Evolutionary conservation across 2,888 invertebrate genomes (phyloP), one percentile per base, ranked within the genome.

Genomic region (Eupithecia subumbrata): DNA sequence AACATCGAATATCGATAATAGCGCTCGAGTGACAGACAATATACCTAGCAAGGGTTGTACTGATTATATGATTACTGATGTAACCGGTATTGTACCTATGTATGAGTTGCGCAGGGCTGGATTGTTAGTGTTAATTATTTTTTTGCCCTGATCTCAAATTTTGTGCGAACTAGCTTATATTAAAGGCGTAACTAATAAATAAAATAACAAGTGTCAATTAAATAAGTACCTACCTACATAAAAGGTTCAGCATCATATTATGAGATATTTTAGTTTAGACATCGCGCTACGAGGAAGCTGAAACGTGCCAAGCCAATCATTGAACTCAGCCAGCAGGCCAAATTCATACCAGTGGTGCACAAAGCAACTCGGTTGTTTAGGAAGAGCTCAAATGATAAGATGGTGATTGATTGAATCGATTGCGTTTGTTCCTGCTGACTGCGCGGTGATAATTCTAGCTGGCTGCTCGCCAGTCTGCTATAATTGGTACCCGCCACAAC

Each of bases 391-490:
- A 56, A 75, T 79, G 76, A 79, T 83, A 79, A 80, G 79, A 79
- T 83, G 86, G 81, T 91, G 91, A 93, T 92, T 89, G 91, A 92
- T 92, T 79, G 84, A 82, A 85, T 89, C 88, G 89, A 91, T 91
- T 89, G 87, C 85, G 86, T 85, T 68, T 87, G 91, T 91, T 91
- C 88, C 91, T 90, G 88, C 88, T 90, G 86, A 90, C 86, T 88
- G 88, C 88, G 87, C 88, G 87, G 84, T 84, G 86, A 84, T 84
- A 84, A 84, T 93, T 94, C 92, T 90, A 84, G 85, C 96, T 97
- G 97, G 97, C 97, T 94, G 79, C 84, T 80, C 89, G 96, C 97
- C 97, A 97, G 97, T 96, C 96, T 96, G 96, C 97, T 97, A 97
- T 97, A 97, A 97, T 97, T 97, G 97, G 97, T 96, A 96, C 97